Conservation (phyloP, 1,140 invertebrate species). For the Cyclargus thomasi region DNA sequence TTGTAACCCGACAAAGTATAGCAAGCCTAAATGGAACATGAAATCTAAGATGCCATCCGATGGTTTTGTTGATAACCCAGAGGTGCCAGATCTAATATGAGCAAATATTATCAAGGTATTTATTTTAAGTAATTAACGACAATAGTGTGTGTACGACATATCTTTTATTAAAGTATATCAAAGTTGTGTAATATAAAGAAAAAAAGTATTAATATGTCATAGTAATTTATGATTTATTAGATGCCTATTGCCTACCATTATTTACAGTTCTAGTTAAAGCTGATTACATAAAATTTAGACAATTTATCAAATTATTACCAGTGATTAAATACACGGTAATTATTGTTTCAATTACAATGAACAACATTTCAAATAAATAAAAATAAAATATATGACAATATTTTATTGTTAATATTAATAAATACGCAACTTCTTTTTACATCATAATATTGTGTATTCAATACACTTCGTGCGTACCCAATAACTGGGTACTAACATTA, state of each 20-base stretch:
- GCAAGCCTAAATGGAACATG: slow-evolving; percentile 39
- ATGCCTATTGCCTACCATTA: neutral
- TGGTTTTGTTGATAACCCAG: slow-evolving; percentile 64
- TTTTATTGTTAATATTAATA: too few species aligned
- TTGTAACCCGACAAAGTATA: slow-evolving; percentile 24
- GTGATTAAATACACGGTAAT: neutral
- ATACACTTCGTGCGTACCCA: too few species aligned
- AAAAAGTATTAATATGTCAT: neutral
- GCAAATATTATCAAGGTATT: too few species aligned
- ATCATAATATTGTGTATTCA: too few species aligned
- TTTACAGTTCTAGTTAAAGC: slow-evolving; percentile 13
- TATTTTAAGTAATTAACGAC: too few species aligned
- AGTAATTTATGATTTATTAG: neutral
- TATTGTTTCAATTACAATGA: neutral
- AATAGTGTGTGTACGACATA: too few species aligned
- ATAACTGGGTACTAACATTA: too few species aligned
- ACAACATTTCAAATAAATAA: neutral
- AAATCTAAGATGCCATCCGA: slow-evolving; percentile 52
- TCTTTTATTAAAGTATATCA: too few species aligned
- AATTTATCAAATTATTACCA: neutral
- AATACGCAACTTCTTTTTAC: too few species aligned
- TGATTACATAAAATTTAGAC: neutral
- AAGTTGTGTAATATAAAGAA: neutral
- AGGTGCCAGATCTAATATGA: slow-evolving; percentile 66
- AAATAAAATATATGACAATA: too few species aligned